These are phyloP conservation scores for Coranthus polyacanthus DNA, from an alignment of 2,797 vertebrate genomes.

Conservation along the genomic window DNA sequence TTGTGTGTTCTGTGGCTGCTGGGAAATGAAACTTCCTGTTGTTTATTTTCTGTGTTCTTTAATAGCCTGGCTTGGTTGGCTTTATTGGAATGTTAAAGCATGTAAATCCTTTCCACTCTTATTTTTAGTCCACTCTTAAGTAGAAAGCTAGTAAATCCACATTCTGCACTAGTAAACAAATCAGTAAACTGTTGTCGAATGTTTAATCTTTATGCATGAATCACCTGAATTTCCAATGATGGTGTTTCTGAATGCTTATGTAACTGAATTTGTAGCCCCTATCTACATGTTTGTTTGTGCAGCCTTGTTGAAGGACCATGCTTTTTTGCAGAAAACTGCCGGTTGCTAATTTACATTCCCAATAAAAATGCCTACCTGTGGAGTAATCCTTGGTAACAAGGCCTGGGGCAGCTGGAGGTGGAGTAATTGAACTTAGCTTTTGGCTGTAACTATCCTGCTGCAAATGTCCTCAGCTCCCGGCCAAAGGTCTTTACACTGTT, in stretches of 20 bases:
- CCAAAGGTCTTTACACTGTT: slow-evolving; percentile 80
- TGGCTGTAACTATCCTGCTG: slow-evolving; percentile 47
- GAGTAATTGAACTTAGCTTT: slow-evolving; percentile 50
- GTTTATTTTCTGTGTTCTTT: slow-evolving; percentile 51
- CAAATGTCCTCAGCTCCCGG: slow-evolving; percentile 39
- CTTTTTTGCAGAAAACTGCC: slow-evolving; percentile 25
- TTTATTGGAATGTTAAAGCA: slow-evolving; percentile 57
- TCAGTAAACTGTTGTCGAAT: too few relatives aligned
- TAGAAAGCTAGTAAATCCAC: too few relatives aligned
- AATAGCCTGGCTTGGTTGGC: slow-evolving; percentile 40
- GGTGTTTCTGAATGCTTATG: not conserved
- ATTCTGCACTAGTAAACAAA: too few relatives aligned
- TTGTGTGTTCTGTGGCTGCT: slow-evolving; percentile 39
- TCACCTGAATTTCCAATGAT: slow-evolving; percentile 2
- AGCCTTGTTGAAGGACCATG: slow-evolving; percentile 22
- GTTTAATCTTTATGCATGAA: slow-evolving; percentile 2
- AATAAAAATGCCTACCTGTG: slow-evolving; percentile 59
- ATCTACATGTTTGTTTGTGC: slow-evolving; percentile 16
- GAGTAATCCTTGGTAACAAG: slow-evolving; percentile 46
- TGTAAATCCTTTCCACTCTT: slow-evolving; percentile 7
- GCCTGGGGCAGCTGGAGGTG: slow-evolving; percentile 31
- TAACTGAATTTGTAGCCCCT: not conserved
- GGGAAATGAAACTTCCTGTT: slow-evolving; percentile 72
- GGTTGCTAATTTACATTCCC: slow-evolving; percentile 26
- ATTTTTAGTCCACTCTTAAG: too few relatives aligned